These are phyloP conservation scores for Chrysochloris asiatica DNA, from an alignment of 2,113 vertebrate species.

Conservation along the genomic window DNA sequence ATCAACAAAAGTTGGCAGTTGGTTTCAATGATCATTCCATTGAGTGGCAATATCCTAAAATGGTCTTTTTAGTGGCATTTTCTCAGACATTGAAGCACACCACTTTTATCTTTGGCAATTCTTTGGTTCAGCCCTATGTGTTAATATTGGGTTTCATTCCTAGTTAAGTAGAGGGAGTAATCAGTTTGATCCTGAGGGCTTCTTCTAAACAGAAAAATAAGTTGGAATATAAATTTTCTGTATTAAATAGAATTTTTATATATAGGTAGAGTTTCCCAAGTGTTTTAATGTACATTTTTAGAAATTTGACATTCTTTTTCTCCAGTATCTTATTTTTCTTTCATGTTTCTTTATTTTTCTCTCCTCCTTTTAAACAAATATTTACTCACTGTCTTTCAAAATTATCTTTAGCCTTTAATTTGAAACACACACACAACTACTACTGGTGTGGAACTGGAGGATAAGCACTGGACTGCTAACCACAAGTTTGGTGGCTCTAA, in stretches of 20 bases:
- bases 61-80: background rate
- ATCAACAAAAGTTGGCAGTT: background rate
- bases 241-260: constrained; percentile 23
- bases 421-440: background rate
- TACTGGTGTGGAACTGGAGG: no score
- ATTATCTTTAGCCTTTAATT: constrained; percentile 29
- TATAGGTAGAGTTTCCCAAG: background rate
- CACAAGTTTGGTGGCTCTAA: no score
- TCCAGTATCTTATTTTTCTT: background rate
- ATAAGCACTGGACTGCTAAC: no score
- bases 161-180: constrained; percentile 25
- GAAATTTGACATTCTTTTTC: constrained; percentile 38
- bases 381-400: constrained; percentile 2
- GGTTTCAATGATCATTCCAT: constrained; percentile 22
- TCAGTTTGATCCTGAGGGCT: background rate
- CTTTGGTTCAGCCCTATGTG: background rate
- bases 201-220: constrained; percentile 13
- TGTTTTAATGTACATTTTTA: constrained; percentile 10
- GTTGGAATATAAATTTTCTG: background rate
- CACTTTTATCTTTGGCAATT: background rate
- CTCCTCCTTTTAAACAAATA: background rate
- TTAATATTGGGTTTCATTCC: background rate
- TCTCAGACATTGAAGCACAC: background rate
- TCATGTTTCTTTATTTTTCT: constrained; percentile 40
- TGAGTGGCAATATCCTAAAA: constrained; percentile 24